Evolutionary conservation across 2,797 vertebrate genomes (phyloP), one percentile per base, ranked within the genome.

Genomic region (Anguilla anguilla): DNA sequence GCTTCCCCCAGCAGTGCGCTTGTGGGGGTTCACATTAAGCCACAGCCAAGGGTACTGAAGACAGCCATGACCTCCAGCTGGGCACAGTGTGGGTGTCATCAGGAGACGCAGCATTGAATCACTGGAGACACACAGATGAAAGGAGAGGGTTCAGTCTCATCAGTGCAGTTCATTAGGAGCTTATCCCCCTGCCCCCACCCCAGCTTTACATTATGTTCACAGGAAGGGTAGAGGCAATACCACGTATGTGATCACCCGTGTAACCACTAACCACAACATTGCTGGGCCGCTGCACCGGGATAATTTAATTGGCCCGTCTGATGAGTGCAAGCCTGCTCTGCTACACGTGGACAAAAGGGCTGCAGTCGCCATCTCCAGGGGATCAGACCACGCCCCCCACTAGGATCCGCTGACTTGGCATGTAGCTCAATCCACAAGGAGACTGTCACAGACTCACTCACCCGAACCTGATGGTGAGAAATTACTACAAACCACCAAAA

Each of bases 241-340:
- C 85, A 49, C 67, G n/a, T 43, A 72, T 64, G 61, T 72, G 61
- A 72, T 72, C 64, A 86, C 28, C 85, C 85, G 13, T 86, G 67
- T 51, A 86, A 72, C 85, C 85, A n/a, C 77, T 49, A 81, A 81
- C 39, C 77, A 46, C 61, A 86, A 69, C 57, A 72, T 17, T 86
- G 39, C 67, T 13, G 64, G 85, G 61, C 39, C 61, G 10, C 67
- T 69, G 67, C 77, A 53, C 39, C 85, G 22, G 17, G n/a, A 86
- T 86, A 72, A 81, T 81, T 81, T 81, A 81, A 81, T 81, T 81
- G 77, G 77, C 77, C 77, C 2, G 43, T 39, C 17, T 81, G 39
- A 81, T 39, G 43, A 25, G 77, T 10, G 43, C 15, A 43, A 43
- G 17, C 10, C n/a, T 49, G 17, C 77, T 49, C 39, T 81, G 77